Evolutionary conservation across 2,888 invertebrate species (phyloP).

Genomic region (Pseudolycoriella hygida): DNA sequence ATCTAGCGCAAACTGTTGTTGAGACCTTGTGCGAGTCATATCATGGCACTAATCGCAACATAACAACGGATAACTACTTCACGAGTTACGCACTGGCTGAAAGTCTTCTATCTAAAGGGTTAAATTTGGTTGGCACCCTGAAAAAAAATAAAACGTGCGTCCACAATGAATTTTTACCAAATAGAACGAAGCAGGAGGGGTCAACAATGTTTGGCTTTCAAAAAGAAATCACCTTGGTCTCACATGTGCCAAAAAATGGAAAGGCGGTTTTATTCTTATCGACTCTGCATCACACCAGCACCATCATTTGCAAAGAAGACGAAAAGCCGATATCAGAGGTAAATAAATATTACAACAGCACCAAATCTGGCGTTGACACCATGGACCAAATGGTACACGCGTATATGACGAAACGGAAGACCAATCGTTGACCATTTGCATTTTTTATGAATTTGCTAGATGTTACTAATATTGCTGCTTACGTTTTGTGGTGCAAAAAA

Average conservation of each 20-base stretch:
- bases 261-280: too few species aligned
- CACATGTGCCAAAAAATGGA: not conserved
- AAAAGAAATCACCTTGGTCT: not conserved
- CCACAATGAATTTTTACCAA: not conserved
- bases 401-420: too few species aligned
- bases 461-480: too few species aligned
- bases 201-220: not conserved
- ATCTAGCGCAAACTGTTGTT: too few species aligned
- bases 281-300: not conserved
- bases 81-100: not conserved
- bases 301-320: not conserved
- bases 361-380: not conserved
- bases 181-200: too few species aligned
- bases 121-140: conserved; percentile 1
- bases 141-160: conserved; percentile 1
- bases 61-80: conserved; percentile 2
- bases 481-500: too few species aligned
- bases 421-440: too few species aligned
- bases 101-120: not conserved
- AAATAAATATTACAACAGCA: not conserved
- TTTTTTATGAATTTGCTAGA: too few species aligned
- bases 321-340: not conserved
- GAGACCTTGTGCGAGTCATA: too few species aligned
- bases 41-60: not conserved
- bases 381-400: not conserved